Evolutionary conservation across 2,113 vertebrate genomes (phyloP).

Genomic region (Poeciliopsis retropinna): DNA sequence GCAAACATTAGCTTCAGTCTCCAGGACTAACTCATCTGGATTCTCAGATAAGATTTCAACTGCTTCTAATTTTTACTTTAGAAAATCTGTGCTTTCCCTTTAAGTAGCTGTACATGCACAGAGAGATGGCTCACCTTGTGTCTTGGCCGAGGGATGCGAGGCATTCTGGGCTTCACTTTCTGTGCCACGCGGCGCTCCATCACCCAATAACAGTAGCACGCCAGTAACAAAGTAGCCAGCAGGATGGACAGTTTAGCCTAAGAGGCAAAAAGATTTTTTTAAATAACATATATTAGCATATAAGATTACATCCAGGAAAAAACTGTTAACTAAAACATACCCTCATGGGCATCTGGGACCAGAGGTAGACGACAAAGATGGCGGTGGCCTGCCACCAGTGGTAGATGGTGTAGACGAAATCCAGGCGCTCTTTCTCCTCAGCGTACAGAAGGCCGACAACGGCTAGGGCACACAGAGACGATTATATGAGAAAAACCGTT

Average conservation of each 20-base stretch:
- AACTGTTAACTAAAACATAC: constrained; percentile 59
- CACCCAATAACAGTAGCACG: constrained; percentile 80
- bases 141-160: constrained; percentile 90
- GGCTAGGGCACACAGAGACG: constrained; percentile 68
- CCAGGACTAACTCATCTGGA: neutral
- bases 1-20: neutral
- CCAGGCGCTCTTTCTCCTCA: constrained; percentile 93
- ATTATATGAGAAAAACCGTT: neutral
- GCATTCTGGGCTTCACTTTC: constrained; percentile 79
- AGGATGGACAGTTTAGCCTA: constrained; percentile 91
- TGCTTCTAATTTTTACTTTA: neutral
- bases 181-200: constrained; percentile 87
- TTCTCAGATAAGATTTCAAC: neutral
- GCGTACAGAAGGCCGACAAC: constrained; percentile 90
- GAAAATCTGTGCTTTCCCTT: neutral
- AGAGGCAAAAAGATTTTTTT: neutral
- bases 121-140: constrained; percentile 79
- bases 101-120: neutral
- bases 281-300: neutral
- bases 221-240: constrained; percentile 79
- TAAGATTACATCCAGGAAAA: neutral
- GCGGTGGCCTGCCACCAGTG: constrained; percentile 97
- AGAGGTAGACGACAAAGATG: constrained; percentile 91
- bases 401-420: constrained; percentile 96
- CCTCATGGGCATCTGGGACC: constrained; percentile 91